Evolutionary conservation across 2,113 vertebrate species (phyloP).

Genomic region (Hypomesus transpacificus): DNA sequence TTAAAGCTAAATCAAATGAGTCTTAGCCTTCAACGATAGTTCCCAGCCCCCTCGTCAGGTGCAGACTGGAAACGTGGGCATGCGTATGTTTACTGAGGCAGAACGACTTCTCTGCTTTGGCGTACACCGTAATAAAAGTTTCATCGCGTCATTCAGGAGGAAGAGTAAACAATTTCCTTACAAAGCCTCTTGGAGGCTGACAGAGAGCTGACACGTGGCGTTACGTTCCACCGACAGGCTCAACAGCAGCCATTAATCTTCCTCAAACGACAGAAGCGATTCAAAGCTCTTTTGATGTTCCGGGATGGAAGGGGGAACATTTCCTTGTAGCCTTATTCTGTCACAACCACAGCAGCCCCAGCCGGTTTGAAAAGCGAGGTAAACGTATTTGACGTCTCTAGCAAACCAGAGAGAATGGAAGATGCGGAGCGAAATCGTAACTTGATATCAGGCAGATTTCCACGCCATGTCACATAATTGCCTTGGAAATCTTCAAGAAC

Average conservation of each 20-base stretch:
- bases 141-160: slow-evolving; percentile 50
- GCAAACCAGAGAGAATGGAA: slow-evolving; percentile 50
- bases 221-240: slow-evolving; percentile 57
- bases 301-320: slow-evolving; percentile 55
- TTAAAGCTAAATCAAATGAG: slow-evolving; percentile 9
- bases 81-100: slow-evolving; percentile 43
- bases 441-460: too few relatives aligned
- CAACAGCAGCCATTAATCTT: slow-evolving; percentile 64
- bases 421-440: slow-evolving; percentile 45
- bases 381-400: slow-evolving; percentile 62
- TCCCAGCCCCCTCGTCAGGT: slow-evolving; percentile 27
- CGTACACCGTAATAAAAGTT: slow-evolving; percentile 53
- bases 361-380: slow-evolving; percentile 55
- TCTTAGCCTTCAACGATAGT: slow-evolving; percentile 2
- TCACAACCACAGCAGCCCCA: slow-evolving; percentile 60
- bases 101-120: slow-evolving; percentile 26
- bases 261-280: slow-evolving; percentile 55
- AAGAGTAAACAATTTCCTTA: slow-evolving; percentile 64
- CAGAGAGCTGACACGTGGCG: slow-evolving; percentile 55
- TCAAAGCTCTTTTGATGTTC: slow-evolving; percentile 67
- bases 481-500: too few relatives aligned
- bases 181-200: slow-evolving; percentile 46
- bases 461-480: too few relatives aligned
- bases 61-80: slow-evolving; percentile 25
- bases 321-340: slow-evolving; percentile 68